Percentiles rank a stretch among this genome's conserved stretches.
Evolutionary conservation across 2,113 vertebrate species (phyloP).

Genomic region (Nettapus auritus): DNA sequence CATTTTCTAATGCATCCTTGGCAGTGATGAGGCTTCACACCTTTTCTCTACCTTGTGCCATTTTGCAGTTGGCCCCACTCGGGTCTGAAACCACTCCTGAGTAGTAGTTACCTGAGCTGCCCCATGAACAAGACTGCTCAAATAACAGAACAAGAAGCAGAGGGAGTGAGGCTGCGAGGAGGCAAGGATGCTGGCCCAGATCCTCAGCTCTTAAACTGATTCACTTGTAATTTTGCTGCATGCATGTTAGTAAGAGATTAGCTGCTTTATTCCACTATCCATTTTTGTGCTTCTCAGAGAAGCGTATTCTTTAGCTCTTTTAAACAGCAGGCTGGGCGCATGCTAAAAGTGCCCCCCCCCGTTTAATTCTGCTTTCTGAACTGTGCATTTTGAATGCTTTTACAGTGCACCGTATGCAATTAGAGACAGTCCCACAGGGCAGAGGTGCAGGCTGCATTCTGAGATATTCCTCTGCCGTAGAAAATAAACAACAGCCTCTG

Average conservation of each 20-base stretch:
- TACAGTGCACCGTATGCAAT: constrained; percentile 54
- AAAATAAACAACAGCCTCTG: constrained; percentile 79
- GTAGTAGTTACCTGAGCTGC: background rate
- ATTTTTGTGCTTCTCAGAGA: constrained; percentile 52
- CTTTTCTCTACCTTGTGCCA: background rate
- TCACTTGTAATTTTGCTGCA: background rate
- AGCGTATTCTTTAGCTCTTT: constrained; percentile 54
- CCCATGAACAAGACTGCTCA: accelerated
- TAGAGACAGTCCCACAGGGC: constrained; percentile 80
- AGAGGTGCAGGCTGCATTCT: constrained; percentile 78
- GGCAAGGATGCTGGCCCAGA: accelerated
- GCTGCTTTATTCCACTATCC: constrained; percentile 56
- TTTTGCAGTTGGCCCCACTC: background rate
- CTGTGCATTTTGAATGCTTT: constrained; percentile 56
- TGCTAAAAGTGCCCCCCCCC: constrained; percentile 33
- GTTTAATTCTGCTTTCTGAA: constrained; percentile 66
- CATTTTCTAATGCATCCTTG: accelerated
- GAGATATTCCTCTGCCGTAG: constrained; percentile 77
- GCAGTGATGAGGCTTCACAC: background rate
- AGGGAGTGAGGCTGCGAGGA: background rate
- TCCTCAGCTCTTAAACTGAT: background rate
- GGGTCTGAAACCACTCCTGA: background rate
- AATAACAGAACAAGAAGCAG: background rate
- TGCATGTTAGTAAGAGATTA: constrained; percentile 36
- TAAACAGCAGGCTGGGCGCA: constrained; percentile 32